Evolutionary conservation across 2,888 invertebrate genomes (phyloP).

Genomic region (Andrena minutula): DNA sequence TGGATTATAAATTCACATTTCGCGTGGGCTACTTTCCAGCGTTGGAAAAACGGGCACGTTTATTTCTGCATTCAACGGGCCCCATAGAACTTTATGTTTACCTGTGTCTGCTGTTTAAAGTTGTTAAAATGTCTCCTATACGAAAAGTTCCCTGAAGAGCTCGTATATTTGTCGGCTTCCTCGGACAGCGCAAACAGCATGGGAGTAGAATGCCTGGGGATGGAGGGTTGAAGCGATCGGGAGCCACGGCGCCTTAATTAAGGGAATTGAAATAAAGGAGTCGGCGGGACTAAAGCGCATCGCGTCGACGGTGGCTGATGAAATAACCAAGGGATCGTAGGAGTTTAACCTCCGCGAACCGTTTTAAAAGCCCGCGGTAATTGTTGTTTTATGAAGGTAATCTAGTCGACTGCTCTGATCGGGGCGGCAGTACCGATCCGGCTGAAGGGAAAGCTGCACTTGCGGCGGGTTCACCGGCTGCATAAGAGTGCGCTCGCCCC

Average conservation of each 20-base stretch:
- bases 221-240: constrained; percentile 29
- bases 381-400: constrained; percentile 68
- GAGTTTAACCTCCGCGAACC: constrained; percentile 46
- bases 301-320: constrained; percentile 43
- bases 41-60: background rate
- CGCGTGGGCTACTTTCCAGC: background rate
- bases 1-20: constrained; percentile 50
- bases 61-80: constrained; percentile 9
- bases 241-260: constrained; percentile 57
- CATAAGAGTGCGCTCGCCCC: constrained; percentile 15
- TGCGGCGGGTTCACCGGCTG: constrained; percentile 17
- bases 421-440: constrained; percentile 37
- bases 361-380: constrained; percentile 63
- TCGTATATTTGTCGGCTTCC: background rate
- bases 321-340: constrained; percentile 58
- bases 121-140: no score
- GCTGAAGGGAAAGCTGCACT: constrained; percentile 49
- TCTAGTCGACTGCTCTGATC: constrained; percentile 47
- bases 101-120: no score
- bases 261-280: constrained; percentile 67
- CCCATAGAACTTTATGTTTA: background rate
- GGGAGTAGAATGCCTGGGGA: background rate
- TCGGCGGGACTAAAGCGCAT: constrained; percentile 23
- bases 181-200: background rate
- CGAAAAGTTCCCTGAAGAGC: no score